A percentile compares a stretch with the other conserved stretches of the same genome.
These are phyloP conservation scores for Pseudanteris insignis DNA, from an alignment of 2,888 invertebrate genomes.

Conservation along the genomic window DNA sequence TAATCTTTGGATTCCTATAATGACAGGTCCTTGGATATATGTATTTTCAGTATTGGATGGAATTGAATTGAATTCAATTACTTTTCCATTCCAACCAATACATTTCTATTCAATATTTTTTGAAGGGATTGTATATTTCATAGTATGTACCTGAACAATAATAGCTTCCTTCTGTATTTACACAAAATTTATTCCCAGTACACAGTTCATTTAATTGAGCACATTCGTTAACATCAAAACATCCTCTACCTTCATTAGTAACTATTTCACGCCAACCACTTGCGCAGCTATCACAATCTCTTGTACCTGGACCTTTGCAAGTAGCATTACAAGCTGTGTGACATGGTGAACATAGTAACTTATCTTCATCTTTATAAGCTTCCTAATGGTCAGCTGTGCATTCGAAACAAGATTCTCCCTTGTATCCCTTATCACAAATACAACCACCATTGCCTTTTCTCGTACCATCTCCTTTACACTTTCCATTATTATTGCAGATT, in stretches of 20 bases:
- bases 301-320: constrained; percentile 79
- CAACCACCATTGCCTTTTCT: constrained; percentile 93
- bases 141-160: constrained; percentile 74
- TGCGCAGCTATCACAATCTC: constrained; percentile 74
- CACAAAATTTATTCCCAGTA: constrained; percentile 79
- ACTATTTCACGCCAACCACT: constrained; percentile 77
- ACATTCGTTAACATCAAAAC: constrained; percentile 88
- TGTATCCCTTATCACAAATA: constrained; percentile 84
- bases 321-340: constrained; percentile 81
- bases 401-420: constrained; percentile 79
- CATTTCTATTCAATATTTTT: too few species aligned
- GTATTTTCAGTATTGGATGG: too few species aligned
- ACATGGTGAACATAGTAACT: constrained; percentile 80
- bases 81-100: too few species aligned
- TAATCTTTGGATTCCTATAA: too few species aligned
- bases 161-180: constrained; percentile 87
- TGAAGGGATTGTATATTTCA: too few species aligned
- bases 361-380: constrained; percentile 78
- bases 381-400: constrained; percentile 81
- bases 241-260: constrained; percentile 74
- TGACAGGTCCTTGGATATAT: too few species aligned
- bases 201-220: constrained; percentile 70
- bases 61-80: too few species aligned
- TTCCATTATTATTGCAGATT: constrained; percentile 85
- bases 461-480: constrained; percentile 88